Evolutionary conservation across 2,113 vertebrate genomes (phyloP), one percentile per base, ranked within the genome.

Genomic region (Marcusenius ussheri): DNA sequence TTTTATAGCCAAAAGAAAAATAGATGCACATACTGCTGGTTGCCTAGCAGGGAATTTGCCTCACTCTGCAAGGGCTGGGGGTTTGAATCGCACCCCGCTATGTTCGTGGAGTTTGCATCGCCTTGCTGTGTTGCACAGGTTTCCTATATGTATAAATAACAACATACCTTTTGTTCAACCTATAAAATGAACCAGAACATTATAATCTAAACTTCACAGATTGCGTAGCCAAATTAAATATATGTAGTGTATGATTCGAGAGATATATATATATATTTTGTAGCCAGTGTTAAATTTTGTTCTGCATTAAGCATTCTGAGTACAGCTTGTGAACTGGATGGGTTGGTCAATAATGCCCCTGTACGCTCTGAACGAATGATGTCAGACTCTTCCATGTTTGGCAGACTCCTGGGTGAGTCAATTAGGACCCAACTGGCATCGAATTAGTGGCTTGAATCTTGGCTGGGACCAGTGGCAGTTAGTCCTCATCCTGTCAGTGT

Each of bases 321-420:
- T 35, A 42, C 31, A 77, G 35, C 70, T 39, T 39, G 27, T 17
- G 74, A 39, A 42, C 74, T 42, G 74, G 74, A 19, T 19, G 35
- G 74, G 35, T 19, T 42, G 13, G 74, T 80, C 88, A 77, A 39
- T 31, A 70, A 89, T 24, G 70, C 8, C 13, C 46, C 31, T 39
- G 88, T n/a, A 74, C 49, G 17, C 66, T 53, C 9, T 83, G 80
- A 88, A 11, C 15, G 70, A 89, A 83, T 89, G 88, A 77, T 80
- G 88, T 89, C 88, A 89, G 88, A 77, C 89, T 90, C 90, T 92
- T 93, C 93, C 91, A 93, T 94, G 94, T 92, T 92, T 90, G 90
- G 53, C 92, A 94, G 93, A 94, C 94, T 93, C 91, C 90, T n/a
- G 88, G 47, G 31, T 42, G 19, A 31, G n/a, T 51, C 58, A 80